Percentiles rank a stretch among this genome's conserved stretches.
These are phyloP conservation scores for Bettongia penicillata DNA, from an alignment of 2,113 vertebrate genomes.

Conservation along the genomic window DNA sequence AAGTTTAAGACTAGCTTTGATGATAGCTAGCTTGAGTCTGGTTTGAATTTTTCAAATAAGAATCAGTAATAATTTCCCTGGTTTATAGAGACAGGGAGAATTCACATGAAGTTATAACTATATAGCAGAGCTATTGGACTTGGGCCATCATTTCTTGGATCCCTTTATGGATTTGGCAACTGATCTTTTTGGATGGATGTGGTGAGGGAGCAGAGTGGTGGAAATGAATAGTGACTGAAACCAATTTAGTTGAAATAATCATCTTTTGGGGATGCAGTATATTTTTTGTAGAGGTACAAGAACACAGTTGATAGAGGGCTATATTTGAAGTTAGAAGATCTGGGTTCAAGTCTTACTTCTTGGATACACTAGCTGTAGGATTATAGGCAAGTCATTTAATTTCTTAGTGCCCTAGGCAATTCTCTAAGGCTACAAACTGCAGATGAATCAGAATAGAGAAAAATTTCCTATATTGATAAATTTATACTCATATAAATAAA, in stretches of 20 bases:
- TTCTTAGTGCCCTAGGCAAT: not conserved
- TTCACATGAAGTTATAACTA: slow-evolving; percentile 57
- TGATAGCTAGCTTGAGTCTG: slow-evolving; percentile 3
- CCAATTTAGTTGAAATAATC: slow-evolving; percentile 58
- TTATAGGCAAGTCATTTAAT: not conserved
- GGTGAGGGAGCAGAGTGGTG: slow-evolving; percentile 20
- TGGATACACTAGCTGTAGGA: not conserved
- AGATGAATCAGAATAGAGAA: not conserved
- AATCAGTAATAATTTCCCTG: not conserved
- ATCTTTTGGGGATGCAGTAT: not conserved
- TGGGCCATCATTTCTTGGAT: slow-evolving; percentile 41
- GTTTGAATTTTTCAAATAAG: slow-evolving; percentile 19
- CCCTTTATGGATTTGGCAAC: slow-evolving; percentile 57
- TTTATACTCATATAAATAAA: not conserved
- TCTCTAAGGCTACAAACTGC: not conserved
- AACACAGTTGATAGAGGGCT: slow-evolving; percentile 8
- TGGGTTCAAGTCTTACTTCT: not conserved
- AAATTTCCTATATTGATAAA: not conserved
- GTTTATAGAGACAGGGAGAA: slow-evolving; percentile 40
- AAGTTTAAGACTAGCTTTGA: not conserved
- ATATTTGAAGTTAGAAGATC: not conserved
- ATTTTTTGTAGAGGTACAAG: not conserved
- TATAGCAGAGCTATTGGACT: slow-evolving; percentile 42
- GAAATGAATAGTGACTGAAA: slow-evolving; percentile 31
- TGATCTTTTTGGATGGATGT: slow-evolving; percentile 50